Evolutionary conservation across 2,888 invertebrate genomes (phyloP), one percentile per base, ranked within the genome.

Genomic region (Ditula angustiorana): DNA sequence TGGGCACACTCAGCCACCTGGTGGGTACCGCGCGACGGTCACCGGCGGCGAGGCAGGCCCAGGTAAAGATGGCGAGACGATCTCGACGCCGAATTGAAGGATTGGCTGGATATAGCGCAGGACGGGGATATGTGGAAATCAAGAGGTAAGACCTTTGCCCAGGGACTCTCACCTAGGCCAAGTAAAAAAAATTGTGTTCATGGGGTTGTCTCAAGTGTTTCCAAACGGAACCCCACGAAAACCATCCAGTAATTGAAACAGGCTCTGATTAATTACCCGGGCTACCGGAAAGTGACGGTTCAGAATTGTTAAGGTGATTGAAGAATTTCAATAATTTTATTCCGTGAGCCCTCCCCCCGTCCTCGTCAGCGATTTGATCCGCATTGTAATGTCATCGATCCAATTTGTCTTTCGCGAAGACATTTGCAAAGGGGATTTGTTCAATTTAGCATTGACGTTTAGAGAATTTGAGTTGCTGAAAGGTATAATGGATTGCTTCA

Each of bases 321-420:
- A 63, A 58, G 57, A 63, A 63, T 63, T 58, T 63, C 57, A 63
- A 63, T 63, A 63, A 63, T 63, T 57, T 58, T 50, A 57, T 57
- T 57, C 33, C 33, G 41, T 41, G 35, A 55, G 30, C 37, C 37
- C 13, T 7, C 30, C 19, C 28, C 10, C 4, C 33, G 16, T 28
- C 16, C 26, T 47, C 37, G 47, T 49, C 47, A 56, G 55, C 55
- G 8, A 62, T 56, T 56, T 62, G 7, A 47, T 56, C 26, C 53
- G 5, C 33, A 61, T 47, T 55, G 47, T 61, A 37, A 61, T 47
- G 26, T 55, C 55, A 55, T 61, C 55, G 61, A 62, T 62, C 61
- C 56, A 56, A 56, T 56, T 62, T 62, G 37, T 56, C 37, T 56
- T 49, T 33, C 46, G 53, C 33, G 11, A 33, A 44, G 35, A 19